phyloP scores from a whole-genome alignment of 2,888 invertebrate species.

The Malachius bipustulatus region DNA sequence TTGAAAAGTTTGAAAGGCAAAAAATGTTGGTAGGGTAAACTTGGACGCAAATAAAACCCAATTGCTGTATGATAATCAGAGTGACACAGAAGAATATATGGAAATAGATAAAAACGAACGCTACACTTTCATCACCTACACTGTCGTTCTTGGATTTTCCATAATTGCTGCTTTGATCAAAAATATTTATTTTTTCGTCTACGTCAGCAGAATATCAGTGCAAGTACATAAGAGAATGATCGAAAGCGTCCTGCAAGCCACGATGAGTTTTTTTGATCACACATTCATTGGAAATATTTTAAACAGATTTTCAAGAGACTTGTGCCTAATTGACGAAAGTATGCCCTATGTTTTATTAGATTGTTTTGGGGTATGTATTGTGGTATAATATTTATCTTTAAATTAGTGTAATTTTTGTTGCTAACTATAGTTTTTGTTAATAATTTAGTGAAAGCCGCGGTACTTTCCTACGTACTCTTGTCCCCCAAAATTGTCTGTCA shows the following conservation, averaged over 20 bases:
- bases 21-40: slow-evolving; percentile 11
- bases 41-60: slow-evolving; percentile 11
- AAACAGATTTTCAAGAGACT: slow-evolving; percentile 14
- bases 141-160: slow-evolving; percentile 8
- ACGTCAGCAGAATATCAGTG: slow-evolving; percentile 11
- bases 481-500: slow-evolving; percentile 40
- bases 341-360: slow-evolving; percentile 22
- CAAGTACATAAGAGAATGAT: slow-evolving; percentile 13
- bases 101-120: slow-evolving; percentile 7
- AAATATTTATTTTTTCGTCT: slow-evolving; percentile 10
- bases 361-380: slow-evolving; percentile 20
- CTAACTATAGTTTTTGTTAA: too few relatives aligned
- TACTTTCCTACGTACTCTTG: too few relatives aligned
- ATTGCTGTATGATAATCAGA: slow-evolving; percentile 6
- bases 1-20: too few relatives aligned
- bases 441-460: too few relatives aligned
- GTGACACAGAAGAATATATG: slow-evolving; percentile 8
- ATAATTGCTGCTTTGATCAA: slow-evolving; percentile 8
- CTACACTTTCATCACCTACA: slow-evolving; percentile 9
- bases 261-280: slow-evolving; percentile 12
- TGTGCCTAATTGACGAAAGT: slow-evolving; percentile 13
- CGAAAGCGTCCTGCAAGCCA: slow-evolving; percentile 8
- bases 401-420: slow-evolving; percentile 3
- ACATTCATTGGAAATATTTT: slow-evolving; percentile 14
- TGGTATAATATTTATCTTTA: too few relatives aligned